Evolutionary conservation across 2,888 invertebrate genomes (phyloP).

Genomic region (Sarcophaga carnaria): DNA sequence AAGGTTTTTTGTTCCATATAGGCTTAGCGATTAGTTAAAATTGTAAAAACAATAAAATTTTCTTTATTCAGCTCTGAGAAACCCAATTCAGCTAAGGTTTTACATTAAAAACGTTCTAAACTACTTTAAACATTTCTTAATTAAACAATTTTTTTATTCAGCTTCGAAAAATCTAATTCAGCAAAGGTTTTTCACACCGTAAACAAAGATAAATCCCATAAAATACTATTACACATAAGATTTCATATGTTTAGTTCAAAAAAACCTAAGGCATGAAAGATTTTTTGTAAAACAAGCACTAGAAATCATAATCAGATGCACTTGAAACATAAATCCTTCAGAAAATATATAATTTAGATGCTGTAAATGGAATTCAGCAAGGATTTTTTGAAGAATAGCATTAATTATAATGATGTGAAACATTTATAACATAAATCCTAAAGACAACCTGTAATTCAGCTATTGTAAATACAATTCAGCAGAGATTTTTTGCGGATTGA

Average conservation of each 20-base stretch:
- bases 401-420: not conserved
- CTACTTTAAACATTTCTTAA: not conserved
- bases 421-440: not conserved
- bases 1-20: not conserved
- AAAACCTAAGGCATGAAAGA: not conserved
- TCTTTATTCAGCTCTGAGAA: not conserved
- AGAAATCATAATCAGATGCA: no score
- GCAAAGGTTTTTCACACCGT: not conserved
- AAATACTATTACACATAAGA: no score
- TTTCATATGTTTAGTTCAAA: not conserved
- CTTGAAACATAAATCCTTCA: no score
- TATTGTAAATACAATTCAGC: not conserved
- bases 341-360: no score
- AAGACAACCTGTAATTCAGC: not conserved
- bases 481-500: not conserved
- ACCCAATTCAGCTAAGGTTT: not conserved
- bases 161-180: constrained; percentile 2
- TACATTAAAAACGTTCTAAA: not conserved
- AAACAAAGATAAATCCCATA: no score
- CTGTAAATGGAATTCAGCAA: no score
- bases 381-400: no score
- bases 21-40: no score
- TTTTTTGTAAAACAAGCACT: no score
- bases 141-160: not conserved
- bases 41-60: no score